Evolutionary conservation across 2,113 vertebrate species (phyloP), one percentile per base, ranked within the genome.

Genomic region (Periophthalmus modestus): DNA sequence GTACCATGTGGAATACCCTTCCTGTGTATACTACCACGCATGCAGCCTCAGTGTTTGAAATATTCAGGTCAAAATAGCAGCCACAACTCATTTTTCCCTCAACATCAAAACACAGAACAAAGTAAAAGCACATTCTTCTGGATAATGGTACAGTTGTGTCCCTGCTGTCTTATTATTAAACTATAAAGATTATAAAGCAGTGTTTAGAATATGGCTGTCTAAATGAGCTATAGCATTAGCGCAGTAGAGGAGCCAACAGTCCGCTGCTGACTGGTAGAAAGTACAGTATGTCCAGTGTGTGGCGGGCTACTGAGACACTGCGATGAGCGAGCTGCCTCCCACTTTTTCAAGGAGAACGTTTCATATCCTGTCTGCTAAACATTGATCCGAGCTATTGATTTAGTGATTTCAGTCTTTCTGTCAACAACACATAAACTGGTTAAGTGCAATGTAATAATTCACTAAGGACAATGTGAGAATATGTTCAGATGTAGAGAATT

Each of bases 241-340:
- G 73, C 63, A 69, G 58, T 1, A 2, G 54, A 50, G 74, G n/a
- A 62, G 67, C 18, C 67, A 18, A 62, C 67, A 78, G 52, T 78
- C 57, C n/a, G 43, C 11, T 24, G 43, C 63, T 79, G 16, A 70
- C 46, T 62, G 58, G 58, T 11, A n/a, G 6, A 66, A 46, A 84
- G 75, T 73, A 85, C 81, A 84, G 57, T 36, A 36, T 80, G 82
- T 86, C 55, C 78, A 74, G 59, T 28, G 75, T 34, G 71, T 23
- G 33, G 67, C 48, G 46, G 68, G 57, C 54, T 21, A 4, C 1
- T 43, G 69, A 12, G 68, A 21, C 65, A 52, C 46, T 68, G 71
- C 66, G 33, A 5, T 21, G 14, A 21, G 21, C 4, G 61, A 65
- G 61, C 7, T 36, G 28, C 36, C n/a, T 47, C n/a, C 11, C 5